Evolutionary conservation across 2,888 invertebrate genomes (phyloP), one percentile per base, ranked within the genome.

Genomic region (Clanis bilineata): DNA sequence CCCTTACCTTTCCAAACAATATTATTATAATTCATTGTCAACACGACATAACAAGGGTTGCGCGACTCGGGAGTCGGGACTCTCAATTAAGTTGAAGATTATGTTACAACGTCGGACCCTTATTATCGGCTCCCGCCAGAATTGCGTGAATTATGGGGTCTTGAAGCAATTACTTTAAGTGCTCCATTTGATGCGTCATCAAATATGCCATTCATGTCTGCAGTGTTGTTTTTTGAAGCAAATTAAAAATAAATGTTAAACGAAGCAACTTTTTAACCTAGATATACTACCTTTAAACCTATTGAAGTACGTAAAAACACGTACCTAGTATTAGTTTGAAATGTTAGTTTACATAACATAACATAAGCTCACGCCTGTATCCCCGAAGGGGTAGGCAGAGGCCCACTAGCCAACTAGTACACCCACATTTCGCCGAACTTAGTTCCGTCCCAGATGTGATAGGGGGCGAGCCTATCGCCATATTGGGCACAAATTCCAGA

Each of bases 11-110:
- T 12, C 23, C 12, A 45, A 4, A 45, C 23, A 39, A 41, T 25
- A 56, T 56, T 25, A 56, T 41, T 56, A 43, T 56, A 41, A 56
- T 56, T 56, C 25, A 41, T 28, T 56, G 56, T 39, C 39, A 56
- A 41, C 41, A 36, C 32, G 28, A 32, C 7, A 56, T 56, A 25
- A 56, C 56, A 56, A 41, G 56, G 41, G 56, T 39, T 56, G 23
- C 41, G 39, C 56, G 15, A 47, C 47, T 56, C 25, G 56, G 39
- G 15, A 47, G 28, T 56, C 25, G 56, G 39, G 41, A 41, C 56
- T 41, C 56, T 56, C 41, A 22, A 56, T 56, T 56, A 43, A 56
- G 39, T 56, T 41, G 23, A 56, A 56, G 56, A 56, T 56, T 56
- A 56, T 43, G 56, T 56, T 56, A 56, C 56, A 28, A 28, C 15